Base-by-base conservation (phyloP, 2,113 vertebrate genomes). In the Melanerpes aurifrons region DNA sequence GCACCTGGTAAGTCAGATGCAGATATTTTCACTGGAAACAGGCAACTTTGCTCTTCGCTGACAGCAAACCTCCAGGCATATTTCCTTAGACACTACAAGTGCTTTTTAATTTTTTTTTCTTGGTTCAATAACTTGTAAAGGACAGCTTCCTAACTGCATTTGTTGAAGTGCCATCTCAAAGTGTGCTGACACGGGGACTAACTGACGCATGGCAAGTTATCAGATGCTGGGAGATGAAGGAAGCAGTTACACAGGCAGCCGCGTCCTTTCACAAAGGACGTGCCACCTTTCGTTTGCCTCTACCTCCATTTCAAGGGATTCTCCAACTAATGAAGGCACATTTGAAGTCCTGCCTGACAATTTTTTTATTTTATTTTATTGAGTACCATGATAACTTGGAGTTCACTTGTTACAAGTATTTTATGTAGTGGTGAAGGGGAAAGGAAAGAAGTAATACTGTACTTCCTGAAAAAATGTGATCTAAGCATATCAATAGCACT, bases 161-260 rank as follows among this genome's bases (percentile, higher is more conserved):
- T 92, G 94, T 79, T 75, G 88, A 90, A 95, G 93, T 86, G 92
- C 90, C 86, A 59, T 68, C 95, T 91, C 62, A n/a, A 26, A 82
- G 93, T 37, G 87, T 40, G 82, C 94, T 86, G 86, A 93, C 72
- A 82, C 22, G 16, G 92, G 87, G 78, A 56, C 92, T 96, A 95
- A 87, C 84, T 93, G 92, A 87, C 20, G 8, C 15, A 17, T 22
- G 66, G 94, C 91, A 83, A 92, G 91, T 78, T 92, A 92, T 95
- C 94, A 94, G 96, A 86, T 94, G 86, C 91, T 94, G 20, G n/a
- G 91, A 94, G 94, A 96, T 96, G 90, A 95, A 92, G 94, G 92
- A 35, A 78, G 91, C 94, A 13, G 82, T 85, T 92, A 74, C 92
- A 61, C 68, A 83, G 92, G 91, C 96, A 89, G 92, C 77, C 5